Evolutionary conservation across 2,113 vertebrate species (phyloP).

Genomic region (Microcebus griseorufus): DNA sequence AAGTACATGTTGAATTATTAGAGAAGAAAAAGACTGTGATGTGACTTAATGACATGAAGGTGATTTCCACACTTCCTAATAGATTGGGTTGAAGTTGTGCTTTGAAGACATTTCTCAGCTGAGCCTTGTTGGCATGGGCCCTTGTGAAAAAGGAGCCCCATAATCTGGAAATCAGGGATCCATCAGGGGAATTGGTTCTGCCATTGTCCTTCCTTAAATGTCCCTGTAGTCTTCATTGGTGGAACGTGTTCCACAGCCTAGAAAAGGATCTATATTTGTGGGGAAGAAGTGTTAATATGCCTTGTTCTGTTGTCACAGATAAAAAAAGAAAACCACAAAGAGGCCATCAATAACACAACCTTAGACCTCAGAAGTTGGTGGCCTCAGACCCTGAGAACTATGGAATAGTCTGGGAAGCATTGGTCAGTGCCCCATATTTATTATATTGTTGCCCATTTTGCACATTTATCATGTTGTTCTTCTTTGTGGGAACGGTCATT

Average conservation of each 20-base stretch:
- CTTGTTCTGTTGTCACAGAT: accelerated
- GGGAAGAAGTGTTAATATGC: no score
- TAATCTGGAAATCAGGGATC: not conserved
- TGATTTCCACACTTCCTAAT: not conserved
- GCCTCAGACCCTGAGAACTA: not conserved
- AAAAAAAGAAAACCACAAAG: not conserved
- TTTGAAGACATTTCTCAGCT: not conserved
- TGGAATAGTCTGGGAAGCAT: not conserved
- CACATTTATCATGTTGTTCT: not conserved
- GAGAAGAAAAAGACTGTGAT: not conserved
- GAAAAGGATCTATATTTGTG: not conserved
- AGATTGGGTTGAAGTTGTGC: not conserved
- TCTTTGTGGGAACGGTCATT: not conserved
- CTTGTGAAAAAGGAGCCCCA: not conserved
- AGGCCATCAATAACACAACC: not conserved
- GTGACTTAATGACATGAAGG: conserved; percentile 4
- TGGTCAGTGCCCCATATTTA: not conserved
- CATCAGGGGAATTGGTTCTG: not conserved
- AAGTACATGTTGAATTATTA: not conserved
- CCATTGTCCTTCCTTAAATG: not conserved
- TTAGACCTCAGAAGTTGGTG: not conserved
- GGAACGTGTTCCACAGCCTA: not conserved
- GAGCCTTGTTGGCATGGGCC: not conserved
- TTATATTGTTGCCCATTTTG: not conserved
- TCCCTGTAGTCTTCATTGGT: not conserved